phyloP scores from a whole-genome alignment of 2,797 vertebrate genomes.

The Leptoclinus maculatus region DNA sequence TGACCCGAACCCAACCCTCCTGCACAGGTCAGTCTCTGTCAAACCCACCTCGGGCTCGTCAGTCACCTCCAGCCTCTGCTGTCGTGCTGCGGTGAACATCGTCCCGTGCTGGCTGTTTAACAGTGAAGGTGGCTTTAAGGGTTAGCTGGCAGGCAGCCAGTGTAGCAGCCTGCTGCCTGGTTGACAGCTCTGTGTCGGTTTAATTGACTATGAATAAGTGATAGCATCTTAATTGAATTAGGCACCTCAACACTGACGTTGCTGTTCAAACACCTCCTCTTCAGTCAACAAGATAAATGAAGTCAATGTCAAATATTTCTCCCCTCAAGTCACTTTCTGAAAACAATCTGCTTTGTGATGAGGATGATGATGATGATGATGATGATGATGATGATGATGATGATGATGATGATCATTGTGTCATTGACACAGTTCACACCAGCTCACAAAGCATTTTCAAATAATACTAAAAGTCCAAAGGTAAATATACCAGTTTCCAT shows the following conservation, averaged over 20 bases:
- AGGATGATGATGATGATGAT: background rate
- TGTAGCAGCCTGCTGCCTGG: background rate
- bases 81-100: background rate
- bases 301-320: background rate
- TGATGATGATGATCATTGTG: background rate
- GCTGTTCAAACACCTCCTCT: conserved; percentile 22
- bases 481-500: background rate
- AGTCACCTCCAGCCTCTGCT: background rate
- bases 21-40: background rate
- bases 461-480: background rate
- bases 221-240: conserved; percentile 45
- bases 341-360: background rate
- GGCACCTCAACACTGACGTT: background rate
- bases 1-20: background rate
- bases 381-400: background rate
- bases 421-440: background rate
- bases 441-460: background rate
- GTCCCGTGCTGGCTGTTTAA: conserved; percentile 1
- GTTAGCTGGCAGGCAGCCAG: conserved; percentile 29
- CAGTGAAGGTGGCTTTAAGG: conserved; percentile 10
- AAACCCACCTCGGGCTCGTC: background rate
- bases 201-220: conserved; percentile 53
- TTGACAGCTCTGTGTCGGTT: conserved; percentile 31
- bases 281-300: background rate
- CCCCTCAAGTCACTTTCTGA: background rate